A percentile compares a stretch with the other conserved stretches of the same genome.
These are phyloP conservation scores for Sipunculus nudus DNA, from an alignment of 2,888 invertebrate genomes.

Conservation along the genomic window DNA sequence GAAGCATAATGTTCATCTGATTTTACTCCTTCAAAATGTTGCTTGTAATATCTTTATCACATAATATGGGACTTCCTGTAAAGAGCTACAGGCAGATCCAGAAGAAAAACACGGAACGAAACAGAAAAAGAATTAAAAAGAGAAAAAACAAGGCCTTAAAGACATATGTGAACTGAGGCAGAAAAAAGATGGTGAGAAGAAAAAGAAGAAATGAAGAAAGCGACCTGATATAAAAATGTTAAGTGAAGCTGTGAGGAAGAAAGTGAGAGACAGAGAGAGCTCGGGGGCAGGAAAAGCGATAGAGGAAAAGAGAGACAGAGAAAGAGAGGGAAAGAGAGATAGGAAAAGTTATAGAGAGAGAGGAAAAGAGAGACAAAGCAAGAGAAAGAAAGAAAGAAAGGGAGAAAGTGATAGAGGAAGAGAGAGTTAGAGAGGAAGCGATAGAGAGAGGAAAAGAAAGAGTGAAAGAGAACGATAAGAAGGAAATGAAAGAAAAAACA, in stretches of 20 bases:
- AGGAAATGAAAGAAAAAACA: neutral
- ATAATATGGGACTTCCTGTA: too few species aligned
- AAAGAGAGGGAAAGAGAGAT: conserved; percentile 17
- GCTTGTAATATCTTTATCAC: too few species aligned
- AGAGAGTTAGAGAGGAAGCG: conserved; percentile 6
- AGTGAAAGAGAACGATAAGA: neutral
- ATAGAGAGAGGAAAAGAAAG: conserved; percentile 3
- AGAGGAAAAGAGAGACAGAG: conserved; percentile 17
- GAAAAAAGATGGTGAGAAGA: too few species aligned
- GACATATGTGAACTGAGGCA: too few species aligned
- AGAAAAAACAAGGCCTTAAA: too few species aligned
- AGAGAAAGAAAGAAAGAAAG: conserved; percentile 14
- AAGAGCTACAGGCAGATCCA: too few species aligned
- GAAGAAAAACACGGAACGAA: too few species aligned
- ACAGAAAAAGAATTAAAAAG: too few species aligned
- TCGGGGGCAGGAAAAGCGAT: conserved; percentile 2
- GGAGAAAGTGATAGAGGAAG: conserved; percentile 6
- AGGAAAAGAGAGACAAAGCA: conserved; percentile 1
- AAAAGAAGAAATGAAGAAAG: too few species aligned
- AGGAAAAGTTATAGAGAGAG: conserved; percentile 10
- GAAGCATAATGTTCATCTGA: too few species aligned
- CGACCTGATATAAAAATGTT: too few species aligned
- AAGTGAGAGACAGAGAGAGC: neutral
- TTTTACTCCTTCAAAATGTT: too few species aligned
- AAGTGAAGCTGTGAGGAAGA: neutral